Percentiles rank a stretch among this genome's conserved stretches.
Evolutionary conservation across 2,113 vertebrate species (phyloP).

Genomic region (Perca schrenkii): DNA sequence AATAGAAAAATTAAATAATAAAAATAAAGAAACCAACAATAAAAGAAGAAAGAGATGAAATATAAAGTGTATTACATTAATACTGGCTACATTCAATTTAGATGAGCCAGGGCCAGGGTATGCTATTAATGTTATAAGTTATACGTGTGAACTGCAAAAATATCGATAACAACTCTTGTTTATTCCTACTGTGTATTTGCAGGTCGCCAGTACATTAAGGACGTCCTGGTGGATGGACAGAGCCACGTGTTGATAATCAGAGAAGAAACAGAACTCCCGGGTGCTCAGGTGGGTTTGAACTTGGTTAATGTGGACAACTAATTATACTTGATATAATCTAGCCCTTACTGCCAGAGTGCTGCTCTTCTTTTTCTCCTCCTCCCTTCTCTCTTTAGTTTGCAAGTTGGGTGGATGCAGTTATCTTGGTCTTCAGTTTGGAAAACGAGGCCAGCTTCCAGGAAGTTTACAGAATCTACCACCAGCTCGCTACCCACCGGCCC

Average conservation of each 20-base stretch:
- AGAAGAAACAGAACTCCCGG: constrained; percentile 92
- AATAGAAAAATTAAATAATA: too few species aligned
- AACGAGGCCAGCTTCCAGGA: constrained; percentile 95
- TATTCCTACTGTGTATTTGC: constrained; percentile 22
- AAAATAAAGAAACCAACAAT: too few species aligned
- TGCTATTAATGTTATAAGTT: not conserved
- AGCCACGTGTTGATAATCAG: constrained; percentile 94
- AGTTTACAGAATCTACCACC: constrained; percentile 89
- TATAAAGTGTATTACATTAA: not conserved
- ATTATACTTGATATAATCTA: not conserved
- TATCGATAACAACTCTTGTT: not conserved
- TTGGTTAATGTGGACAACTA: not conserved
- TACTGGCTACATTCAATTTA: not conserved
- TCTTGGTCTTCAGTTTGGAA: constrained; percentile 98
- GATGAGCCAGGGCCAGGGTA: not conserved
- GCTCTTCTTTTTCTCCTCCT: not conserved
- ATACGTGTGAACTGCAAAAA: not conserved
- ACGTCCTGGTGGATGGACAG: constrained; percentile 84
- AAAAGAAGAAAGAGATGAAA: too few species aligned
- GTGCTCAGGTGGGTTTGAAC: constrained; percentile 85
- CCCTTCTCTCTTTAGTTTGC: constrained; percentile 86
- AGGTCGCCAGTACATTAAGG: constrained; percentile 96
- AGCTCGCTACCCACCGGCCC: constrained; percentile 87
- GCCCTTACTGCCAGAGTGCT: not conserved
- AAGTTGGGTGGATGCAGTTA: constrained; percentile 93